Conservation (phyloP, 2,113 vertebrate species). For the Monopterus albus region DNA sequence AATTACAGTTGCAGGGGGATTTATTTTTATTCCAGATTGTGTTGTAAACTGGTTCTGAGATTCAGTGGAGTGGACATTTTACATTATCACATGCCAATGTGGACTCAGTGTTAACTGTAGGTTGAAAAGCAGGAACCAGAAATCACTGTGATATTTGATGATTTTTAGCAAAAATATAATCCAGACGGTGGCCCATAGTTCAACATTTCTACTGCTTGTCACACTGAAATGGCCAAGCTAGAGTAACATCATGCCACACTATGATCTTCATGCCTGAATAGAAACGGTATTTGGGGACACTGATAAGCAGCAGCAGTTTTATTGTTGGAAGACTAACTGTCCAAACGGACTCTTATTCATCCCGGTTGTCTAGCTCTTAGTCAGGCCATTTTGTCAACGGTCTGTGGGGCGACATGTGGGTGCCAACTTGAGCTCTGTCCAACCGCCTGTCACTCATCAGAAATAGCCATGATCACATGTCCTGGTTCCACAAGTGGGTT, state of each 20-base stretch:
- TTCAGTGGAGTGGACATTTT: too few species aligned
- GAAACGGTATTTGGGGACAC: conserved; percentile 34
- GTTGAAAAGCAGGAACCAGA: background rate
- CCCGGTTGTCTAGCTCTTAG: conserved; percentile 53
- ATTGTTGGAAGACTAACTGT: conserved; percentile 32
- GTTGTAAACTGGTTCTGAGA: background rate
- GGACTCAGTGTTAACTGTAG: background rate
- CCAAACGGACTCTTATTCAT: conserved; percentile 41
- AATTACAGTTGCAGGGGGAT: too few species aligned
- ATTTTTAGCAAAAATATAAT: background rate
- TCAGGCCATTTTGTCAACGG: conserved; percentile 71
- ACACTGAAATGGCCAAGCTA: background rate
- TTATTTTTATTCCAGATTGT: too few species aligned
- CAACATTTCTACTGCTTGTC: background rate
- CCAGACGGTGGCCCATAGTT: background rate
- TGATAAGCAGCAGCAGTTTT: conserved; percentile 39
- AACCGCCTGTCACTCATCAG: conserved; percentile 72
- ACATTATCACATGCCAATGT: background rate
- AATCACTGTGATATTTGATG: too few species aligned
- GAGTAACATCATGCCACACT: background rate
- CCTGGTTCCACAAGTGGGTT: conserved; percentile 68
- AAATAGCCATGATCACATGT: conserved; percentile 84
- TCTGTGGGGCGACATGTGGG: conserved; percentile 73
- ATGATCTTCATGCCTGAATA: conserved; percentile 15
- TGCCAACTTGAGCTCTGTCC: conserved; percentile 71